Evolutionary conservation across 1,140 invertebrate species (phyloP).

Genomic region (Centruroides vittatus): DNA sequence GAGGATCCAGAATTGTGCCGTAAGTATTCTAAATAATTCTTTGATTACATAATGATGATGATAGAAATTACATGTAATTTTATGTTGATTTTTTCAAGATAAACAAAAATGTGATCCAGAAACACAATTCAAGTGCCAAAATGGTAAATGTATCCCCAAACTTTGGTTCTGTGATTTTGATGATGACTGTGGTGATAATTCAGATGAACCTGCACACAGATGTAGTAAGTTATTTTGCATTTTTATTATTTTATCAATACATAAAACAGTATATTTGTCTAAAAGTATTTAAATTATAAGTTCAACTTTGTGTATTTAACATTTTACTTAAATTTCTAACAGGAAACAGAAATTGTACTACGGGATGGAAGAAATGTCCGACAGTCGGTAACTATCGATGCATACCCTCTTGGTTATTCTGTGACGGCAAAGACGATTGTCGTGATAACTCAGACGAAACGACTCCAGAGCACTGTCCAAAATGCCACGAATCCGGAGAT

Average conservation of each 20-base stretch:
- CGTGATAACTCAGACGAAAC: constrained; percentile 77
- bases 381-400: constrained; percentile 78
- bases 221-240: constrained; percentile 39
- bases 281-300: neutral
- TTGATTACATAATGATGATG: neutral
- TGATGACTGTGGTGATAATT: constrained; percentile 76
- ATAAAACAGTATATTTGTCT: neutral
- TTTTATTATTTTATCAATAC: too few relatives aligned
- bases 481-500: constrained; percentile 69
- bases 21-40: constrained; percentile 31
- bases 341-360: constrained; percentile 69
- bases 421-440: constrained; percentile 70
- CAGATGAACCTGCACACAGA: constrained; percentile 82
- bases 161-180: constrained; percentile 93
- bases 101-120: constrained; percentile 64
- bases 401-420: constrained; percentile 89
- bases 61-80: neutral
- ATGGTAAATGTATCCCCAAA: constrained; percentile 88
- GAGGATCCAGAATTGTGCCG: constrained; percentile 76
- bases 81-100: constrained; percentile 33
- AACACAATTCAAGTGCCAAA: constrained; percentile 45
- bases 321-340: neutral
- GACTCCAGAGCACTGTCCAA: constrained; percentile 47
- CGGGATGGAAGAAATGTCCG: constrained; percentile 80
- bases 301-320: neutral